These are phyloP conservation scores for Hedya salicella DNA, from an alignment of 2,888 invertebrate species.

Conservation along the genomic window DNA sequence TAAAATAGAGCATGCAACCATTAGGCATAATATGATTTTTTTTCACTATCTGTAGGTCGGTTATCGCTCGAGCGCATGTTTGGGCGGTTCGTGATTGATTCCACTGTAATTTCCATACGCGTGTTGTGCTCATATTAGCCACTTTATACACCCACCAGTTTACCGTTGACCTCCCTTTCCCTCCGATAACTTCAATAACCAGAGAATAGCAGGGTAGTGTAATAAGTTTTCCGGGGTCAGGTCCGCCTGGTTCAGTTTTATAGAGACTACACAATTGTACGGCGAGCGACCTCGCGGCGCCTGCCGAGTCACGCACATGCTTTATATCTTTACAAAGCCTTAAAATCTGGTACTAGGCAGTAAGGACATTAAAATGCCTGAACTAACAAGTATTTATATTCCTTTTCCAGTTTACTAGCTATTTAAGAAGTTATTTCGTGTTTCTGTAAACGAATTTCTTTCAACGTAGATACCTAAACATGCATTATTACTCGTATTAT, in stretches of 20 bases:
- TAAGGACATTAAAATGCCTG: conserved; percentile 41
- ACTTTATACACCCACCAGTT: conserved; percentile 72
- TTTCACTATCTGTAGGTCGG: conserved; percentile 69
- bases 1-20: conserved; percentile 51
- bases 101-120: conserved; percentile 83
- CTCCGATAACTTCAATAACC: conserved; percentile 43
- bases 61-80: conserved; percentile 58
- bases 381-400: conserved; percentile 40
- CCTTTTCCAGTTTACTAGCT: conserved; percentile 18
- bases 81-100: conserved; percentile 82
- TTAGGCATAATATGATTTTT: conserved; percentile 70
- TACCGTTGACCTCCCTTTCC: conserved; percentile 53
- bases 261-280: conserved; percentile 77
- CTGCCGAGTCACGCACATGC: conserved; percentile 81
- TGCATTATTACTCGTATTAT: neutral
- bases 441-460: neutral
- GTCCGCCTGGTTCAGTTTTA: conserved; percentile 64
- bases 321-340: conserved; percentile 71
- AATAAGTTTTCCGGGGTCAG: conserved; percentile 60
- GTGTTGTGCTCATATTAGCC: conserved; percentile 81
- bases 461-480: neutral
- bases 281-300: conserved; percentile 80
- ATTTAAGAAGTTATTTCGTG: conserved; percentile 17
- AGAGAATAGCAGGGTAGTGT: conserved; percentile 51
- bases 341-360: conserved; percentile 43